A percentile compares a stretch with the other conserved stretches of the same genome.
These are phyloP conservation scores for Nasalis larvatus DNA, from an alignment of 2,113 vertebrate genomes.

Conservation along the genomic window DNA sequence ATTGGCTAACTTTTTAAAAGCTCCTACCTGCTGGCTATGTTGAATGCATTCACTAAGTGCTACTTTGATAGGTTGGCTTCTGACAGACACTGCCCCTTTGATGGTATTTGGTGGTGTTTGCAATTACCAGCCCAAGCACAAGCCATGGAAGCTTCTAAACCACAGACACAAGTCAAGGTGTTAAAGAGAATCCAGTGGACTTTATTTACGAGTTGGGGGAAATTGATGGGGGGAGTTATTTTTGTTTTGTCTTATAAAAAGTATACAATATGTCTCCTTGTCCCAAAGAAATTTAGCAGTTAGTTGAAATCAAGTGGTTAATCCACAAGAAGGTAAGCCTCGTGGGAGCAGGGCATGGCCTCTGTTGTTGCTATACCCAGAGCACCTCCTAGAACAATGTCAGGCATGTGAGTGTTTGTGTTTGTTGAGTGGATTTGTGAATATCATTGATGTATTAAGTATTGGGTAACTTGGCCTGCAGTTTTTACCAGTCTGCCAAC, in stretches of 20 bases:
- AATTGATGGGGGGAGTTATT: neutral
- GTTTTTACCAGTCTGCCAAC: neutral
- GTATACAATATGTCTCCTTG: neutral
- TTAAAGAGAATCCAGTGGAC: neutral
- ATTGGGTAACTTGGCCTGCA: neutral
- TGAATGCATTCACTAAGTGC: neutral
- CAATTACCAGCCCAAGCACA: neutral
- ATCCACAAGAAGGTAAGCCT: neutral
- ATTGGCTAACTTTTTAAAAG: neutral
- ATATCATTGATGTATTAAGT: neutral
- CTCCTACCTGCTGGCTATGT: neutral
- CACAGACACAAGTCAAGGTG: rapidly evolving
- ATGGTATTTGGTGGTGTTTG: neutral
- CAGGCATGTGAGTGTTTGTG: rapidly evolving
- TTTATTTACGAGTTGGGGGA: rapidly evolving
- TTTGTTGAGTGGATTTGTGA: neutral
- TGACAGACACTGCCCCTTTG: neutral
- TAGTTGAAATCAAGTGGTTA: neutral
- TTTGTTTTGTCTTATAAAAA: neutral
- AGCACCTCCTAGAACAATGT: neutral
- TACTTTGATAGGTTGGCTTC: neutral
- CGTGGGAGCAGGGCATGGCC: rapidly evolving
- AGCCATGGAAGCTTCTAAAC: neutral
- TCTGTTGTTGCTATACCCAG: neutral
- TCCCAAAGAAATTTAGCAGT: neutral